Evolutionary conservation across 2,888 invertebrate species (phyloP), one percentile per base, ranked within the genome.

Genomic region (Drosophila trichaetosa): DNA sequence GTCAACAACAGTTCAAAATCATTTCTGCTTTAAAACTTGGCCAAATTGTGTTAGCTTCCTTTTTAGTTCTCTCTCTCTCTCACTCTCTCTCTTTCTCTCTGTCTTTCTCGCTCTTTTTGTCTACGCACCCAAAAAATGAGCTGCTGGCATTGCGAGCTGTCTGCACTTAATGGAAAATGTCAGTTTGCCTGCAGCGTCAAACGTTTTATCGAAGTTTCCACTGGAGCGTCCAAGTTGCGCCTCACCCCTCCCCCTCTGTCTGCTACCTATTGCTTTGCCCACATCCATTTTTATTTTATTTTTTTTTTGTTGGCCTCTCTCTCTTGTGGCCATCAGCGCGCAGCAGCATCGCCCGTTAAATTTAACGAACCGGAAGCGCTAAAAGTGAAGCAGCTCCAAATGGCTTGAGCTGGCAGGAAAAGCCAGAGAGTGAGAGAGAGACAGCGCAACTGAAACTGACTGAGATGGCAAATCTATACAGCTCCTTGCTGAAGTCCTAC

Each of bases 91-190:
- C 18, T 5, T 1, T 42, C 6, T 21, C 3, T 21, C 21, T 21
- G 24, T 4, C 51, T 31, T n/a, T n/a, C 27, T 24, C 18, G 7
- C 34, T 34, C 53, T 10, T 29, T 29, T 10, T 49, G 10, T 27
- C 18, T 27, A 56, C 33, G 27, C 4, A 27, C 27, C 24, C 54
- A 56, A 36, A 18, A 80, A 80, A 72, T 68, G 60, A 61, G 67
- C 73, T 67, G 58, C 60, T 53, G 80, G 75, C 75, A 70, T 59
- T 68, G 73, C 72, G 65, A 73, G 82, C 82, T 83, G 84, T 90
- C 87, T 91, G 88, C 86, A 82, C 83, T 87, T 91, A 91, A 91
- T 91, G 90, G 91, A 89, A 90, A 80, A 90, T 87, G 91, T 90
- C 88, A 90, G 89, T 88, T 87, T 77, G 83, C 79, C 82, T 81